These are phyloP conservation scores for Carlito syrichta DNA, from an alignment of 2,113 vertebrate genomes.

Conservation along the genomic window DNA sequence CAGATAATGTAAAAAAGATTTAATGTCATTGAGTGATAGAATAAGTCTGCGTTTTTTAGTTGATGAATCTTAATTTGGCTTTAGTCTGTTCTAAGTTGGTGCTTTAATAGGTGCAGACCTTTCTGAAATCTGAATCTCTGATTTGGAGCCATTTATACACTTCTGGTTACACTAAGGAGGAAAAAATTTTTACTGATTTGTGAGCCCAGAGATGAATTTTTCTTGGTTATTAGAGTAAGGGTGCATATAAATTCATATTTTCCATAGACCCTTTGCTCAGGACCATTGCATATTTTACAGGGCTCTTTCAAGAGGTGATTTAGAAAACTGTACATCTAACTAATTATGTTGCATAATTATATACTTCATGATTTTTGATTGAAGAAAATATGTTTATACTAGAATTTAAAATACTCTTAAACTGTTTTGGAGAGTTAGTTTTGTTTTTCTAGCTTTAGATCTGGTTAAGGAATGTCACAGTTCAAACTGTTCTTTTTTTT, in stretches of 20 bases:
- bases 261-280: background rate
- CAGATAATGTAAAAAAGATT: too few relatives aligned
- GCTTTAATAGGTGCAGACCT: background rate
- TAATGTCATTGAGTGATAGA: background rate
- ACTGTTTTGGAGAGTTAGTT: background rate
- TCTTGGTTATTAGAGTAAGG: background rate
- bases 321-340: constrained; percentile 10
- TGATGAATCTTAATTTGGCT: background rate
- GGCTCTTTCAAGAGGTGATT: background rate
- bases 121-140: background rate
- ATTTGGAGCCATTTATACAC: background rate
- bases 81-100: background rate
- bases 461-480: background rate
- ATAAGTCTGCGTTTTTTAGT: background rate
- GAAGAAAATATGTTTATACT: background rate
- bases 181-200: background rate
- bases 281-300: background rate
- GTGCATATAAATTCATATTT: background rate
- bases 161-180: background rate
- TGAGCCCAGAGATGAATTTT: background rate
- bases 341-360: background rate
- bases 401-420: constrained; percentile 38
- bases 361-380: background rate
- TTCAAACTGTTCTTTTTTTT: background rate
- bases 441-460: background rate